phyloP scores from a whole-genome alignment of 2,113 vertebrate genomes.

The Mobula birostris region DNA sequence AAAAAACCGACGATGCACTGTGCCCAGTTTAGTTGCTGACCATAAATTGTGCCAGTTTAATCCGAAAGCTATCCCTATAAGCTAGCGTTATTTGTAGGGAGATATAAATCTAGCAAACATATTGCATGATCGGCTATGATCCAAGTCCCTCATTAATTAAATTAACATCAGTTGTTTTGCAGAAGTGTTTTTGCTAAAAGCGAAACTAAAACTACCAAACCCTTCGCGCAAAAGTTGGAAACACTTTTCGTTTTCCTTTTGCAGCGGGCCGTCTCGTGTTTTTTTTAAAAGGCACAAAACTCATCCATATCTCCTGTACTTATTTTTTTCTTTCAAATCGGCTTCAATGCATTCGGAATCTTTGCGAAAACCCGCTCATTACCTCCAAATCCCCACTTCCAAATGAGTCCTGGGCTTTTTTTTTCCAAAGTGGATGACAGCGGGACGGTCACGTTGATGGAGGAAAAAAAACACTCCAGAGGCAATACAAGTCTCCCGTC shows the following conservation, averaged over 20 bases:
- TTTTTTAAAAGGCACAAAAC: neutral
- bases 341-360: neutral
- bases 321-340: neutral
- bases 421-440: constrained; percentile 10
- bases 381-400: constrained; percentile 26
- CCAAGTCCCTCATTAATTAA: neutral
- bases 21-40: neutral
- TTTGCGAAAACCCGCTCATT: neutral
- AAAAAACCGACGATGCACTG: neutral
- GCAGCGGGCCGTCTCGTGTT: neutral
- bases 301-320: neutral
- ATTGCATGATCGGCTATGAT: neutral
- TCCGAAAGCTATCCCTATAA: neutral
- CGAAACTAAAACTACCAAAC: constrained; percentile 29
- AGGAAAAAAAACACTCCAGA: constrained; percentile 57
- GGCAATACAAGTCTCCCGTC: constrained; percentile 51
- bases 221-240: neutral
- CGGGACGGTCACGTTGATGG: constrained; percentile 39
- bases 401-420: constrained; percentile 12
- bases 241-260: constrained; percentile 19
- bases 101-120: neutral
- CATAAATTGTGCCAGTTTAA: neutral
- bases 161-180: constrained; percentile 2
- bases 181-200: constrained; percentile 22
- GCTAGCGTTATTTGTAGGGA: neutral